Base-by-base conservation (phyloP, 2,888 invertebrate genomes). In the Drosophila fulvimacula region DNA sequence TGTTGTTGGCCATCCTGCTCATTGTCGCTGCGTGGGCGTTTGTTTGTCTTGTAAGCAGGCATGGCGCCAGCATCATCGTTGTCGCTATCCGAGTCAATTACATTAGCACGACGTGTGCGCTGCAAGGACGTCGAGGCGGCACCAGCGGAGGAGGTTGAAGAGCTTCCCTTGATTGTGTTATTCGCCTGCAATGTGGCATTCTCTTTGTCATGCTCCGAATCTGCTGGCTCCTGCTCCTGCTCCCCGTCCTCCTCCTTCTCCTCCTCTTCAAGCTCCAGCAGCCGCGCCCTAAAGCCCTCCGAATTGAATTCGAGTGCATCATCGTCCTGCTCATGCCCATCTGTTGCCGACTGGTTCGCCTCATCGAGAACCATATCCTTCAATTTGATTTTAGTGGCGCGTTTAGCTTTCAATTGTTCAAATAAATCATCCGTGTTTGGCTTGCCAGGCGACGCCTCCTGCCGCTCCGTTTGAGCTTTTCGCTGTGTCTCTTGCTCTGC, bases 61-160 rank as follows among this genome's bases (percentile, higher is more conserved):
- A 57, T 73, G 74, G 72, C 79, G 75, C 70, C 76, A 72, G 34
- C 69, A 65, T 41, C 73, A 64, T 80, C 74, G 70, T 79, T 88
- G 74, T 91, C 91, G 72, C 90, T 91, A 82, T 92, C 91, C 59
- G 92, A 92, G 82, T 92, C 92, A 87, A 92, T 92, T 89, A 92
- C 81, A 88, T 91, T 91, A 80, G 79, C 81, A 75, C 91, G 91
- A 81, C 91, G 91, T 83, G 84, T 82, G 76, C 89, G 90, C 68
- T 81, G 88, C 82, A 70, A 51, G 63, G 82, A 82, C 44, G 38
- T 11, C 4, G 59, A 46, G 15, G n/a, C 17, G 38, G 38, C 38
- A n/a, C 9, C 11, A 1, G 0, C 13, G 5, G 34, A 36, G 15
- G 38, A 59, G 44, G n/a, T n/a, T n/a, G 44, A 21, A 38, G 61